A percentile compares a stretch with the other conserved stretches of the same genome.
These are phyloP conservation scores for Pandemis corylana DNA, from an alignment of 2,888 invertebrate genomes.

Conservation along the genomic window DNA sequence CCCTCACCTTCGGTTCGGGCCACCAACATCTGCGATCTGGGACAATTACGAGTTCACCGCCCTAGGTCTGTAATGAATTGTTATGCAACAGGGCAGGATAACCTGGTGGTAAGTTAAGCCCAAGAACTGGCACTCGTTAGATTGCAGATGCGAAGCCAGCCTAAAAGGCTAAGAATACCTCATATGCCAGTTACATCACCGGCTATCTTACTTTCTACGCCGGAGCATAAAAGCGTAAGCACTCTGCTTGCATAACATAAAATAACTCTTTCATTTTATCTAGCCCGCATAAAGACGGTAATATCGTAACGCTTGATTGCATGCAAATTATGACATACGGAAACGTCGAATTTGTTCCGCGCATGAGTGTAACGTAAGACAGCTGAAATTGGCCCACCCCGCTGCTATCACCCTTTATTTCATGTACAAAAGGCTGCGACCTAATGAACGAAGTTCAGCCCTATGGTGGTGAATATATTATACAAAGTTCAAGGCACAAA, in stretches of 20 bases:
- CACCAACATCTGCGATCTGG: too few relatives aligned
- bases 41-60: too few relatives aligned
- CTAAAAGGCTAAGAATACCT: too few relatives aligned
- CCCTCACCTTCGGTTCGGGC: too few relatives aligned
- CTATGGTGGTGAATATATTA: slow-evolving; percentile 67
- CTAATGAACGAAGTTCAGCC: slow-evolving; percentile 66
- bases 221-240: not conserved
- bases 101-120: too few relatives aligned
- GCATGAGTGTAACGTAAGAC: slow-evolving; percentile 55
- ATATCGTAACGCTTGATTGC: slow-evolving; percentile 65
- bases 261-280: slow-evolving; percentile 20
- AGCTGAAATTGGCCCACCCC: slow-evolving; percentile 57
- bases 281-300: slow-evolving; percentile 40
- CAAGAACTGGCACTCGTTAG: too few relatives aligned
- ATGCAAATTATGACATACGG: slow-evolving; percentile 70
- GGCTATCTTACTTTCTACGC: not conserved
- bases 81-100: too few relatives aligned
- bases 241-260: not conserved
- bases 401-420: slow-evolving; percentile 67
- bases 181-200: too few relatives aligned
- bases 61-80: too few relatives aligned
- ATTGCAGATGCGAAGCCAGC: too few relatives aligned
- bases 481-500: slow-evolving; percentile 43
- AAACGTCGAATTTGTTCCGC: slow-evolving; percentile 65
- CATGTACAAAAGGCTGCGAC: slow-evolving; percentile 64